A percentile compares a stretch with the other conserved stretches of the same genome.
Conservation (phyloP, 1,140 invertebrate species). For the Drosophila sproati region DNA sequence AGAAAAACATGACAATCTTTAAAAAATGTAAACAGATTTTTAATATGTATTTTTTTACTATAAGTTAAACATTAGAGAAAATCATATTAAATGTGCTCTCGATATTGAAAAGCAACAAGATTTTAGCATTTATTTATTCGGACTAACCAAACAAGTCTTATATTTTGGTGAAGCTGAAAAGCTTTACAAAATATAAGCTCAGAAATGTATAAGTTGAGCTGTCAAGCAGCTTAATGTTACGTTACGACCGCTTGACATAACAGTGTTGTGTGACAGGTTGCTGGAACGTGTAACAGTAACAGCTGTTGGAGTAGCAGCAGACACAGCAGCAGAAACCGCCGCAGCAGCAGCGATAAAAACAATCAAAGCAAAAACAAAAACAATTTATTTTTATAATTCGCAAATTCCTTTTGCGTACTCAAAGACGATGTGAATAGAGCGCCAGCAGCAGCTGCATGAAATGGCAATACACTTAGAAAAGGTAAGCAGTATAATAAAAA, state of each 20-base stretch:
- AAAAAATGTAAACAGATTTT: too few species aligned
- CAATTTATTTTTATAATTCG: slow-evolving; percentile 1
- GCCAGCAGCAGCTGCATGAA: slow-evolving; percentile 6
- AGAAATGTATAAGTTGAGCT: too few species aligned
- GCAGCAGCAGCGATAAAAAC: not conserved
- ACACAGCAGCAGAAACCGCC: not conserved
- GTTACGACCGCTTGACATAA: slow-evolving; percentile 3
- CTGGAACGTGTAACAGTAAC: slow-evolving; percentile 21
- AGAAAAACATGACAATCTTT: too few species aligned
- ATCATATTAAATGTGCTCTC: too few species aligned
- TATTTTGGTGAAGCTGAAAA: too few species aligned
- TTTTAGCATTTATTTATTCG: too few species aligned
- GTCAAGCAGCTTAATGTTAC: not conserved
- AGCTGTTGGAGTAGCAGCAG: slow-evolving; percentile 9
- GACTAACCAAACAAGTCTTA: too few species aligned
- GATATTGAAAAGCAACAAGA: too few species aligned
- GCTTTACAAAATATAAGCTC: too few species aligned
- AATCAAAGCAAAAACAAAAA: slow-evolving; percentile 28
- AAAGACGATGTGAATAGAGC: not conserved
- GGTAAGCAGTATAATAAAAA: slow-evolving; percentile 13
- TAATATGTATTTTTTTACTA: too few species aligned
- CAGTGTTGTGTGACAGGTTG: not conserved
- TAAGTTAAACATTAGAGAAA: too few species aligned
- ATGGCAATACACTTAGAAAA: slow-evolving; percentile 6
- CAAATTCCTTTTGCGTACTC: slow-evolving; percentile 4